These are phyloP conservation scores for Myocastor coypus DNA, from an alignment of 2,113 vertebrate genomes.

Conservation along the genomic window DNA sequence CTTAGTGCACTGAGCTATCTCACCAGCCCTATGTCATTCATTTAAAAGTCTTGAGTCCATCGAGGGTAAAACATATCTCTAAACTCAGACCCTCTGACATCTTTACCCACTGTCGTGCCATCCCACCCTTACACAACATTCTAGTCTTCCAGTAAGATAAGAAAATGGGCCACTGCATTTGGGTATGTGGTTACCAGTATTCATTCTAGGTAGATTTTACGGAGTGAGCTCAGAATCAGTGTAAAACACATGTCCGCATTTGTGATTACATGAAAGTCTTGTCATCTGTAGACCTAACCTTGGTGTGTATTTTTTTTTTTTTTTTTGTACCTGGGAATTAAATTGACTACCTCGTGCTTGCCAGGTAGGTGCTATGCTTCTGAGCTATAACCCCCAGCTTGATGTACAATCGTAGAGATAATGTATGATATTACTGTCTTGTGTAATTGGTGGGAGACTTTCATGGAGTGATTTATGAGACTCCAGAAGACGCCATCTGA, in stretches of 20 bases:
- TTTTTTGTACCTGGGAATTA: too few relatives aligned
- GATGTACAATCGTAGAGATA: background rate
- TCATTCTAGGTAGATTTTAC: background rate
- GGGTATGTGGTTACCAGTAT: rapidly evolving
- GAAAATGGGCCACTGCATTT: background rate
- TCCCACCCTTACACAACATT: background rate
- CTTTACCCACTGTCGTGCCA: background rate
- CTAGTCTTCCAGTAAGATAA: background rate
- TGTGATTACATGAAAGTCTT: background rate
- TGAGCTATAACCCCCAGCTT: too few relatives aligned
- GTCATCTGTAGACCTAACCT: too few relatives aligned
- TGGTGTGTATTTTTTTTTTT: too few relatives aligned
- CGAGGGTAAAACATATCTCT: background rate
- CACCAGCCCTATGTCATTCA: background rate
- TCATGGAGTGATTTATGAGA: background rate
- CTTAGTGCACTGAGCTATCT: too few relatives aligned
- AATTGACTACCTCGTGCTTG: too few relatives aligned
- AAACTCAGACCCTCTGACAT: background rate
- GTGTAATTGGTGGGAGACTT: background rate
- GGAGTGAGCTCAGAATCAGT: background rate
- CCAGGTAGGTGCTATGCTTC: too few relatives aligned
- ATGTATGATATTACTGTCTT: background rate
- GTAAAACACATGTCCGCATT: background rate
- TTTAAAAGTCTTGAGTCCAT: background rate
- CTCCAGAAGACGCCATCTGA: background rate